Conservation (phyloP, 2,113 vertebrate species). For the Rostratula benghalensis region DNA sequence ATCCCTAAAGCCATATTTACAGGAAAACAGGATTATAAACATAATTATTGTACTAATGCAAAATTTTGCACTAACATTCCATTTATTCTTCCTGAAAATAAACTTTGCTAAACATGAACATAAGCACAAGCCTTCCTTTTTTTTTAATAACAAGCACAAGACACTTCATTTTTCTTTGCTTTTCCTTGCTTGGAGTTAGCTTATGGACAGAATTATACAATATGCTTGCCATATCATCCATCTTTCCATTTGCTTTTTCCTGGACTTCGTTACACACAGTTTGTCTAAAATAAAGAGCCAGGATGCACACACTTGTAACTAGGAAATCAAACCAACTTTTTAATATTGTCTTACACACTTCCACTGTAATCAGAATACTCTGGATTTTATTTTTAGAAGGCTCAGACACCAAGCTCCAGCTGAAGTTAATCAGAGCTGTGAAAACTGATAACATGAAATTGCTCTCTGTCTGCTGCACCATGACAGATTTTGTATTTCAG, state of each 20-base stretch:
- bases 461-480: not conserved
- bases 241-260: not conserved
- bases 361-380: slow-evolving; percentile 14
- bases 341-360: not conserved
- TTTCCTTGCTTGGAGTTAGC: not conserved
- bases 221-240: not conserved
- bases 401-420: not conserved
- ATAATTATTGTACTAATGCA: not conserved
- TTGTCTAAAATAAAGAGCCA: not conserved
- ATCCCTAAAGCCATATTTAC: slow-evolving; percentile 39
- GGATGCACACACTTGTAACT: not conserved
- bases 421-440: slow-evolving; percentile 5
- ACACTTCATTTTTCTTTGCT: not conserved
- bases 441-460: slow-evolving; percentile 4
- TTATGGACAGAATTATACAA: not conserved
- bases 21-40: not conserved
- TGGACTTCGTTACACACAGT: not conserved
- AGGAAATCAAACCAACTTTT: slow-evolving; percentile 13
- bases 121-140: not conserved
- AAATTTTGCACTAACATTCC: not conserved
- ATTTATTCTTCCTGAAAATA: not conserved
- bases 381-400: slow-evolving; percentile 41
- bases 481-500: not conserved
- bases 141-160: not conserved
- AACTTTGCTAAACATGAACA: not conserved